phyloP scores from a whole-genome alignment of 2,888 invertebrate genomes.

The Exephanes ischioxanthus region DNA sequence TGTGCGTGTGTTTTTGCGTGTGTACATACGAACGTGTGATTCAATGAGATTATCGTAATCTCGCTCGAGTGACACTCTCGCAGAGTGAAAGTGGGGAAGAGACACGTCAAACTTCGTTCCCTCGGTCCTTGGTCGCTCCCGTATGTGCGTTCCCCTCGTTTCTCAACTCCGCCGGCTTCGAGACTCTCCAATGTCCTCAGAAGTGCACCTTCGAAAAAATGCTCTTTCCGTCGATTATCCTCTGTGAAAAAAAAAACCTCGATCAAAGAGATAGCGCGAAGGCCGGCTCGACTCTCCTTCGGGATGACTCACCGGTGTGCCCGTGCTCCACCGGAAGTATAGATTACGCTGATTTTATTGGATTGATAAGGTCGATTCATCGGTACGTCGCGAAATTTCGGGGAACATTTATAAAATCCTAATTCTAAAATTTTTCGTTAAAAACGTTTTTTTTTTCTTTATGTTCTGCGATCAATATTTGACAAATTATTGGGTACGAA shows the following conservation, averaged over 20 bases:
- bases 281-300: not conserved
- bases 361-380: not conserved
- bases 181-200: not conserved
- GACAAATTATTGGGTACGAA: no score
- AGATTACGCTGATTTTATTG: not conserved
- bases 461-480: no score
- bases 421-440: not conserved
- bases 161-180: not conserved
- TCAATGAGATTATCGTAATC: constrained; percentile 53
- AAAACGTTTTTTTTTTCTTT: no score
- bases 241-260: constrained; percentile 33
- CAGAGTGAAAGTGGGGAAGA: not conserved
- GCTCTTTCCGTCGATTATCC: constrained; percentile 25
- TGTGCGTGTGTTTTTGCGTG: not conserved
- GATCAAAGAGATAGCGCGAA: constrained; percentile 26
- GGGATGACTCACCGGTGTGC: constrained; percentile 5
- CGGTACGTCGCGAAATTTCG: not conserved
- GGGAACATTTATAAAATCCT: not conserved
- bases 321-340: not conserved
- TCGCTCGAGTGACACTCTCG: constrained; percentile 37
- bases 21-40: not conserved
- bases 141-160: constrained; percentile 2
- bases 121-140: constrained; percentile 21
- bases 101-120: constrained; percentile 40
- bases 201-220: not conserved